Conservation (phyloP, 53 echinoderm and acorn worm species). For the Zoroaster sp. region DNA sequence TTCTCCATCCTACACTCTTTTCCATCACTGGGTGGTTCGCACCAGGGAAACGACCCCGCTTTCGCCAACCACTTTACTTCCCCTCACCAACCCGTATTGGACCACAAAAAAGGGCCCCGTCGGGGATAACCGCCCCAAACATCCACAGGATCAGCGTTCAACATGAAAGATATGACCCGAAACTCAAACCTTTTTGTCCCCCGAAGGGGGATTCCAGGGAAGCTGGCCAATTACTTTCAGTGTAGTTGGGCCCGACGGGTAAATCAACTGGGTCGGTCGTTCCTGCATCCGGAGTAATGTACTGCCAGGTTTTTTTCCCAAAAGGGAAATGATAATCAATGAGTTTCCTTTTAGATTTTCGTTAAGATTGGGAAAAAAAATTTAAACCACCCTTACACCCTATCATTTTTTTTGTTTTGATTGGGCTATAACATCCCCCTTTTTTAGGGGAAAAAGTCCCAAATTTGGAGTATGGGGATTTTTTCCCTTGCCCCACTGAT, state of each 20-base stretch:
- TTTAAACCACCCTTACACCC: too few relatives aligned
- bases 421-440: too few relatives aligned
- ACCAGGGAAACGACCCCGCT: slow-evolving; percentile 59
- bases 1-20: too few relatives aligned
- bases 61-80: slow-evolving; percentile 77
- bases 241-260: slow-evolving; percentile 63
- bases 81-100: slow-evolving; percentile 73
- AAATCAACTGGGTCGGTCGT: slow-evolving; percentile 60
- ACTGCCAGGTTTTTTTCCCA: too few relatives aligned
- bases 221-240: slow-evolving; percentile 81
- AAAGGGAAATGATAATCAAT: slow-evolving; percentile 23
- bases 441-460: too few relatives aligned
- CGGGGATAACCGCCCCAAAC: slow-evolving; percentile 72
- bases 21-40: neutral
- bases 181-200: slow-evolving; percentile 1
- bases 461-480: too few relatives aligned
- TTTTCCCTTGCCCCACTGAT: too few relatives aligned
- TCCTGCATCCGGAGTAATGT: slow-evolving; percentile 64
- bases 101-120: slow-evolving; percentile 71
- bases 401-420: too few relatives aligned
- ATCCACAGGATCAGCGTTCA: slow-evolving; percentile 4
- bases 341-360: neutral
- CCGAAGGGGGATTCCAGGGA: slow-evolving; percentile 56
- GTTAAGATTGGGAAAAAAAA: neutral
- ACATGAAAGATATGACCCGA: slow-evolving; percentile 8